A percentile compares a stretch with the other conserved stretches of the same genome.
Conservation (phyloP, 2,888 invertebrate genomes). For the Lepidonotus clava region DNA sequence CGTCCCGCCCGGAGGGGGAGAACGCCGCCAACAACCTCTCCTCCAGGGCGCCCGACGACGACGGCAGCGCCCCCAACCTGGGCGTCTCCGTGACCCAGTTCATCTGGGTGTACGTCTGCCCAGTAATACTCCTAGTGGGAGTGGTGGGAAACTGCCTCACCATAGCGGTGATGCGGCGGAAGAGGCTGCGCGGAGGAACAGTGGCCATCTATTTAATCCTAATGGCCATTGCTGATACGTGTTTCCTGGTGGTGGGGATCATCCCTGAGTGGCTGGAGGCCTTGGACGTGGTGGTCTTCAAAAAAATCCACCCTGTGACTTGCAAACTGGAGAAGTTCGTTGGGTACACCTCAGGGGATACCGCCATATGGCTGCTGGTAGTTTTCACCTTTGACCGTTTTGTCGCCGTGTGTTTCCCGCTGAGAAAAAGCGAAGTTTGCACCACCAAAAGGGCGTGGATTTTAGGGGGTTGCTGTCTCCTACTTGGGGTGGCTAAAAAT, state of each 20-base stretch:
- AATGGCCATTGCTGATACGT: slow-evolving; percentile 64
- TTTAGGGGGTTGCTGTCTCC: slow-evolving; percentile 62
- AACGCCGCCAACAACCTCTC: too few relatives aligned
- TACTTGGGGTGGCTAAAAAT: slow-evolving; percentile 68
- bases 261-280: slow-evolving; percentile 67
- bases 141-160: slow-evolving; percentile 65
- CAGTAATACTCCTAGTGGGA: slow-evolving; percentile 64
- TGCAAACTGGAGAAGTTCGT: slow-evolving; percentile 75
- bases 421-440: slow-evolving; percentile 69
- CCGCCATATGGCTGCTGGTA: slow-evolving; percentile 75
- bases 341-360: slow-evolving; percentile 72
- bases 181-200: slow-evolving; percentile 63
- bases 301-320: slow-evolving; percentile 56
- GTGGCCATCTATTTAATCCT: slow-evolving; percentile 63
- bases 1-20: too few relatives aligned
- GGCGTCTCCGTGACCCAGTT: neutral
- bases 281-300: slow-evolving; percentile 57
- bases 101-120: slow-evolving; percentile 64
- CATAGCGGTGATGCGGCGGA: slow-evolving; percentile 63
- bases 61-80: too few relatives aligned
- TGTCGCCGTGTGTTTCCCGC: slow-evolving; percentile 73
- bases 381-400: slow-evolving; percentile 76
- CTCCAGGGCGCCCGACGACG: too few relatives aligned
- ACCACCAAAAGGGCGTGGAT: slow-evolving; percentile 67
- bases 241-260: slow-evolving; percentile 64